These are phyloP conservation scores for Myzus persicae DNA, from an alignment of 1,140 invertebrate species.

Conservation along the genomic window DNA sequence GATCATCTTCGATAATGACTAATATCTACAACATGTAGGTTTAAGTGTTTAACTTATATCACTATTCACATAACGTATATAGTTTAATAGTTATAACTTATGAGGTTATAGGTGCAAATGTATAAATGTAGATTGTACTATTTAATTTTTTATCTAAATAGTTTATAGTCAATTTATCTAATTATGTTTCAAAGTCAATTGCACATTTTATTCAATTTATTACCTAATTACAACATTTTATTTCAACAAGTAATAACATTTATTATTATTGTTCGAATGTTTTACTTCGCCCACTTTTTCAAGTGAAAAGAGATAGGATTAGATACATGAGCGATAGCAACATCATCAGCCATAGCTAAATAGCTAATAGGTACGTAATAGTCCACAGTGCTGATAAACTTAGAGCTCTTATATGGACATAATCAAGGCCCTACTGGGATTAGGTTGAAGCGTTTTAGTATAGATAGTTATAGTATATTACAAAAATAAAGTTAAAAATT, in stretches of 20 bases:
- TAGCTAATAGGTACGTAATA: background rate
- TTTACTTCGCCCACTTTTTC: background rate
- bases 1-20: background rate
- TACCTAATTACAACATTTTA: background rate
- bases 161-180: background rate
- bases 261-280: background rate
- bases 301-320: background rate
- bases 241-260: background rate
- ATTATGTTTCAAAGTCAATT: background rate
- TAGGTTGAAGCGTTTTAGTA: too few relatives aligned
- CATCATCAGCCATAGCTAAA: too few relatives aligned
- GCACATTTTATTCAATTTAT: background rate
- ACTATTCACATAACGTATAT: background rate
- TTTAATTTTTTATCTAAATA: background rate
- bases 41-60: too few relatives aligned
- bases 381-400: background rate
- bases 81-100: background rate
- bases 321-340: background rate
- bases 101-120: background rate
- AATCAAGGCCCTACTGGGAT: background rate
- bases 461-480: too few relatives aligned
- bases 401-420: background rate
- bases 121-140: background rate
- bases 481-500: background rate
- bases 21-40: background rate